Percentiles rank a stretch among this genome's conserved stretches.
These are phyloP conservation scores for Calonectris borealis DNA, from an alignment of 2,113 vertebrate genomes.

Conservation along the genomic window DNA sequence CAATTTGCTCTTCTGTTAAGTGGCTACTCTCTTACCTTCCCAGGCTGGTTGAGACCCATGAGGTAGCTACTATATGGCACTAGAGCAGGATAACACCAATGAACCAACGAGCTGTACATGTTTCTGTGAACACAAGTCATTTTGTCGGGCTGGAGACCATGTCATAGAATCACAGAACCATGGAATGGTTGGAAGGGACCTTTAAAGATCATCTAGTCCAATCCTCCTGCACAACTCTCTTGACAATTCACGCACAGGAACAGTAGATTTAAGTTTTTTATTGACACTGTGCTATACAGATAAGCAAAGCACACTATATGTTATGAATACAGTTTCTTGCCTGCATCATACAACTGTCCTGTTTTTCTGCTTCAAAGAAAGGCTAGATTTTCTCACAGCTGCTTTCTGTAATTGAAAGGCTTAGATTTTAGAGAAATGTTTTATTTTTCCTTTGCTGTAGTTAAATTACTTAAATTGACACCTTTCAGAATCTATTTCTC, in stretches of 20 bases:
- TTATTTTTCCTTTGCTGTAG: constrained; percentile 55
- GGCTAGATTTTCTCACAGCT: neutral
- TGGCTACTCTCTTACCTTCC: neutral
- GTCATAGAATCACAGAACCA: neutral
- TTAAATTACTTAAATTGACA: constrained; percentile 57
- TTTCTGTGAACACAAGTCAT: neutral
- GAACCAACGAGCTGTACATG: accelerated
- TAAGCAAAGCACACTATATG: neutral
- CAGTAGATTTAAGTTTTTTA: neutral
- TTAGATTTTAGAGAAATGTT: constrained; percentile 35
- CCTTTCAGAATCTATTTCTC: constrained; percentile 56
- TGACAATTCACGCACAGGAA: neutral
- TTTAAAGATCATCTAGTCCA: neutral
- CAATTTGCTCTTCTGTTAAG: neutral
- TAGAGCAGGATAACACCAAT: neutral
- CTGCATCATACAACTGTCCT: neutral
- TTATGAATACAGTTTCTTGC: neutral
- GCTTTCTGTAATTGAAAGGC: constrained; percentile 22
- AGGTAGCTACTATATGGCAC: neutral
- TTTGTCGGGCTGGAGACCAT: neutral
- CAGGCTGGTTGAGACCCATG: neutral
- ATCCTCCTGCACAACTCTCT: neutral
- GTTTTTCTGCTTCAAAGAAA: neutral
- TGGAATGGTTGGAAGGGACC: neutral
- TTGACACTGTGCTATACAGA: neutral